Conservation (phyloP, 1,140 invertebrate genomes). For the Galendromus occidentalis region DNA sequence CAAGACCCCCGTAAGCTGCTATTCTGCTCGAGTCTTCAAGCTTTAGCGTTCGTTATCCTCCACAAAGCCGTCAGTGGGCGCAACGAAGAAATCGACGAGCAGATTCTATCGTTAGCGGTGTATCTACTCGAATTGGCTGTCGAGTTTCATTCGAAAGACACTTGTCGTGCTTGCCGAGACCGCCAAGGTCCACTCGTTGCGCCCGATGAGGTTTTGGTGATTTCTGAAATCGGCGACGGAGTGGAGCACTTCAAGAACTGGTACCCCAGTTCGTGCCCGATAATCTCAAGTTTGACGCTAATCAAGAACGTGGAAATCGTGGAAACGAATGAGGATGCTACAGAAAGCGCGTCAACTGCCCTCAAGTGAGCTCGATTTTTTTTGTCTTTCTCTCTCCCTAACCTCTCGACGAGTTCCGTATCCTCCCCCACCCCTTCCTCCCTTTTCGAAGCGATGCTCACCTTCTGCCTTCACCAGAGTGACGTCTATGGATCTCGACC, state of each 20-base stretch:
- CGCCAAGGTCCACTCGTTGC: constrained; percentile 11
- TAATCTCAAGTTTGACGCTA: background rate
- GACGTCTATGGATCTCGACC: no score
- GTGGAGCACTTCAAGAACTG: background rate
- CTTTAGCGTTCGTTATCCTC: constrained; percentile 12
- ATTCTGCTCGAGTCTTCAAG: background rate
- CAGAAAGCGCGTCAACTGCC: background rate
- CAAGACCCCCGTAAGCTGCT: constrained; percentile 16
- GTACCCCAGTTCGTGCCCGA: background rate
- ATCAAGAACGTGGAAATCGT: constrained; percentile 3
- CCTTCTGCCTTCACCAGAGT: no score
- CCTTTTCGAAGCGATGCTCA: no score
- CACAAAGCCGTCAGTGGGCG: constrained; percentile 17
- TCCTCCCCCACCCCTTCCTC: no score
- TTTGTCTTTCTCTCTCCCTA: no score
- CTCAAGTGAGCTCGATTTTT: background rate
- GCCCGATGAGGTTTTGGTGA: background rate
- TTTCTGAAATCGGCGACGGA: constrained; percentile 6
- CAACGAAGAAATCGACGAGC: constrained; percentile 38
- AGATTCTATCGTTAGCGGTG: constrained; percentile 58
- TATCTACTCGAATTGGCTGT: constrained; percentile 68
- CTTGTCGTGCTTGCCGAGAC: background rate
- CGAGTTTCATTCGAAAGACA: constrained; percentile 28
- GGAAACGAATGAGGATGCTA: background rate
- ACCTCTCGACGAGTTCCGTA: no score